Evolutionary conservation across 2,113 vertebrate genomes (phyloP), one percentile per base, ranked within the genome.

Genomic region (Pteruthius melanotis): DNA sequence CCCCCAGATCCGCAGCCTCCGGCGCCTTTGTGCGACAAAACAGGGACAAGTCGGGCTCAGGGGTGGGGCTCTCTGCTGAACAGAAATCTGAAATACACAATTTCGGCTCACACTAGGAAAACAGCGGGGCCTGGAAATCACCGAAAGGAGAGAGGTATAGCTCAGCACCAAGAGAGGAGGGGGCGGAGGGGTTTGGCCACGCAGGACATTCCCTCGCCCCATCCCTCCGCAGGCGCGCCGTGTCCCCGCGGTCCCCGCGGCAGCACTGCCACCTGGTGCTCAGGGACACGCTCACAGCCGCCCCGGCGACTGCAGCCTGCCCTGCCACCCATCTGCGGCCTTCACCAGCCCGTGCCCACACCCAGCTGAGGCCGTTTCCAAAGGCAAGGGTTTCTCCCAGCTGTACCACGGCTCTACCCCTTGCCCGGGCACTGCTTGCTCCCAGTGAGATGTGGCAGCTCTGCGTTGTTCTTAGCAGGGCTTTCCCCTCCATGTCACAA

Each of bases 241-340:
- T 50, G 74, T 77, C 74, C 44, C 74, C 52, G 69, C 68, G 47
- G 63, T 87, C 15, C 72, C 72, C 10, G 82, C 57, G 57, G 10
- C 83, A 77, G 80, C 66, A 49, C 54, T 50, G 77, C 94, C 97
- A 87, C 89, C 97, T 95, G 90, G 50, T 35, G 95, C 91, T 49
- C 70, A 4, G 61, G 14, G 60, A 83, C 74, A n/a, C 87, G 12
- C 64, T 27, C 33, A 35, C 70, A 26, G 69, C 80, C 59, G 42
- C 65, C 20, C 31, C 1, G 37, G 15, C 17, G 1, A 40, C 26
- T 1, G 42, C 31, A 2, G 12, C 3, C 33, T 8, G 7, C 3
- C 12, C 93, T 6, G 60, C 40, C 18, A 1, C 40, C 6, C 72
- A 1, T 1, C 27, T 4, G 19, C 44, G 6, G 28, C 52, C 21